Conservation (phyloP, 2,888 invertebrate species). For the Pterostichus niger region DNA sequence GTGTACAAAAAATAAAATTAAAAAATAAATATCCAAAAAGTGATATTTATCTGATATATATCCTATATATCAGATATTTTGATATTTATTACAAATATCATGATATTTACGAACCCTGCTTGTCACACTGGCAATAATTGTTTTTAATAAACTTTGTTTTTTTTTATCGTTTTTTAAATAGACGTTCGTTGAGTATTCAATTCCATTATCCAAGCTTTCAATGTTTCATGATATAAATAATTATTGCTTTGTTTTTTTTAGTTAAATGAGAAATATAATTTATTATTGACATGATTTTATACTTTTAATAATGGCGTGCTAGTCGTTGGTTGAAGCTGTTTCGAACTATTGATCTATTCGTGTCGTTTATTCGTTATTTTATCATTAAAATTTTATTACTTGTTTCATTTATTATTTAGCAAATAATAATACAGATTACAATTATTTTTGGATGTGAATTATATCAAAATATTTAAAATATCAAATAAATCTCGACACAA, state of each 20-base stretch:
- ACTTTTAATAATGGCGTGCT: conserved; percentile 33
- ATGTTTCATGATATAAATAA: not conserved
- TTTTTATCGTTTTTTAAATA: not conserved
- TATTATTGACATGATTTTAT: conserved; percentile 30
- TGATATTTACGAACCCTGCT: too few relatives aligned
- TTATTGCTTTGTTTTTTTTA: not conserved
- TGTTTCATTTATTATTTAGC: not conserved
- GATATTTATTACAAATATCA: too few relatives aligned
- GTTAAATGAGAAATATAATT: not conserved
- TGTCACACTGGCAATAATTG: too few relatives aligned
- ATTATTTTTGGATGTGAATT: not conserved
- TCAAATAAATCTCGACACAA: not conserved
- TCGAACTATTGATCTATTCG: not conserved
- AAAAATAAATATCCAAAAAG: too few relatives aligned
- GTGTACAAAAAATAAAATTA: too few relatives aligned
- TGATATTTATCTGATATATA: too few relatives aligned
- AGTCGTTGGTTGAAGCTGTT: not conserved
- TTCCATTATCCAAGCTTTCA: too few relatives aligned
- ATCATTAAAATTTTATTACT: not conserved
- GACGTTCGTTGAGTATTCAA: too few relatives aligned
- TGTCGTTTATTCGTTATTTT: conserved; percentile 7
- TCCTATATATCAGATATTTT: too few relatives aligned
- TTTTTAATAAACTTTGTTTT: conserved; percentile 10
- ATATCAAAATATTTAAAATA: not conserved
- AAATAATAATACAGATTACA: not conserved